A percentile compares a stretch with the other conserved stretches of the same genome.
Conservation (phyloP, 2,888 invertebrate species). For the Dione vanillae region DNA sequence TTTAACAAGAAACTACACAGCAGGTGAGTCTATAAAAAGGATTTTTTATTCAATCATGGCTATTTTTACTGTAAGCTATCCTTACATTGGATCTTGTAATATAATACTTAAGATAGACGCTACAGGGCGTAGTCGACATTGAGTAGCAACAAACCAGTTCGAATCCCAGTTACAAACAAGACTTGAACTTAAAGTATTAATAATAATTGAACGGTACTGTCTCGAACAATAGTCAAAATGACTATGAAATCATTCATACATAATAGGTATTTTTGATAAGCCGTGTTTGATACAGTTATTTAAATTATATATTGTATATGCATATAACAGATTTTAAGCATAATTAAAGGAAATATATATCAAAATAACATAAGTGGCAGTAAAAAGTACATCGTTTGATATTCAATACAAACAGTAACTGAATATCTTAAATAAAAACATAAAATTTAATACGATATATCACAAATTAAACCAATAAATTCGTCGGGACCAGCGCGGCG, state of each 20-base stretch:
- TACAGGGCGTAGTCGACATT: conserved; percentile 49
- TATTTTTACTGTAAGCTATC: conserved; percentile 39
- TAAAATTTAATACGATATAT: conserved; percentile 13
- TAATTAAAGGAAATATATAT: neutral
- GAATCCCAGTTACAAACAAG: conserved; percentile 53
- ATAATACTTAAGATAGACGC: conserved; percentile 46
- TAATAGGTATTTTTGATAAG: neutral
- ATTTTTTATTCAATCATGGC: conserved; percentile 42
- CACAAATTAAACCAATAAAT: conserved; percentile 15
- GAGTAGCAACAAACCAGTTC: conserved; percentile 58
- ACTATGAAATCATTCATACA: conserved; percentile 29
- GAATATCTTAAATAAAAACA: conserved; percentile 18
- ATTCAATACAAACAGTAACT: neutral
- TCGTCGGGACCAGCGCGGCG: conserved; percentile 1
- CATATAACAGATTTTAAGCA: neutral
- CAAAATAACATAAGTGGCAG: neutral
- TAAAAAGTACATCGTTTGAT: conserved; percentile 1
- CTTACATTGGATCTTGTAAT: conserved; percentile 34
- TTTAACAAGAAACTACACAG: conserved; percentile 18
- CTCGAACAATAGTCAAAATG: conserved; percentile 37
- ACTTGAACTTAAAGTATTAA: conserved; percentile 49
- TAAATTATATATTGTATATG: neutral
- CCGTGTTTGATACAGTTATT: neutral
- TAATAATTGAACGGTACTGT: conserved; percentile 36
- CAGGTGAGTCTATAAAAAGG: conserved; percentile 33